Base-by-base conservation (phyloP, 2,113 vertebrate genomes). In the Ondatra zibethicus region DNA sequence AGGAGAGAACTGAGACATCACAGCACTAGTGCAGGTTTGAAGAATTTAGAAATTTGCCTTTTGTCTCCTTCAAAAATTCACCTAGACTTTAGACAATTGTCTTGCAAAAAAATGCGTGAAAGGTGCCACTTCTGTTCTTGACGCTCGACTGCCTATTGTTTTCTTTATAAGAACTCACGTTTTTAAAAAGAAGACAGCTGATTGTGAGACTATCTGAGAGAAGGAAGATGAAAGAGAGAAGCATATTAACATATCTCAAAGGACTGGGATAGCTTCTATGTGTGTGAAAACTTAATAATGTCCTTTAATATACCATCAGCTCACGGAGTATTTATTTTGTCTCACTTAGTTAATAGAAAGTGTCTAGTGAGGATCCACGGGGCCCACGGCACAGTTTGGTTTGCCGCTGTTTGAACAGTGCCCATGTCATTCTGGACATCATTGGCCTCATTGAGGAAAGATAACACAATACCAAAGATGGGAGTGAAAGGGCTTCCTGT, bases 211-310 rank as follows among this genome's bases (percentile, higher is more conserved):
- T 36, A 61, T 1, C 58, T 23, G 61, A 73, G 36, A 16, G 50
- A 4, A 93, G 31, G 88, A 73, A 93, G 45, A 89, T 78, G 27
- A 84, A 55, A 85, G 31, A 92, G 29, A 75, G 95, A 96, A 90
- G 3, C 2, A 72, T 5, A 66, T 82, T 84, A 90, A 88, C 0
- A 4, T 81, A 86, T 92, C 58, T 85, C 72, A 94, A 93, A 94
- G 25, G 25, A 91, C 84, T 93, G 31, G 42, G 50, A 75, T 50
- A 61, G 16, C 9, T 65, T 50, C 70, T 70, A 19, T 5, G 65
- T 33, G 29, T 68, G 36, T 88, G 31, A 88, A 1, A 68, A 45
- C 16, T 10, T 88, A n/a, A 12, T 73, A 61, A 89, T 82, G 77
- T 5, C 55, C 89, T 87, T 87, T 45, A 63, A 58, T 52, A 42